phyloP scores from a whole-genome alignment of 2,888 invertebrate genomes.

The Scaptodrosophila latifasciaeformis region DNA sequence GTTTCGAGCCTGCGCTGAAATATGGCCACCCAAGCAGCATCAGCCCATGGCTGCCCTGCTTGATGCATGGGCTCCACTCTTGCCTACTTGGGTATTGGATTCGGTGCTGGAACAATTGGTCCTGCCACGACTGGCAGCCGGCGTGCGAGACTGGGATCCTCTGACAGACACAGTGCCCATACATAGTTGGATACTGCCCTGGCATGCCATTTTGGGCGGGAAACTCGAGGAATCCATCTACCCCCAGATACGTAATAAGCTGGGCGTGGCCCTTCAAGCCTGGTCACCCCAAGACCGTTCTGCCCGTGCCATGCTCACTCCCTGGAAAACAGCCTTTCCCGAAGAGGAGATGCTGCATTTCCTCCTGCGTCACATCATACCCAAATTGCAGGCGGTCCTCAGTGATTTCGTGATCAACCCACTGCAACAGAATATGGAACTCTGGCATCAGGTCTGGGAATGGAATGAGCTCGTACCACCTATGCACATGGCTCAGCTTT shows the following conservation, averaged over 20 bases:
- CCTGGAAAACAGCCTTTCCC: constrained; percentile 89
- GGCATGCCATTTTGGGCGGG: constrained; percentile 89
- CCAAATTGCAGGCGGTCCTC: constrained; percentile 87
- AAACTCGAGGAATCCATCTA: constrained; percentile 80
- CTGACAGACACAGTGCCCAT: constrained; percentile 95
- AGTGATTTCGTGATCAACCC: constrained; percentile 83
- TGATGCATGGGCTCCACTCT: constrained; percentile 85
- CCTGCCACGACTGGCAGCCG: constrained; percentile 83
- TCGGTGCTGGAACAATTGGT: constrained; percentile 89
- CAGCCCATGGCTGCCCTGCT: constrained; percentile 86
- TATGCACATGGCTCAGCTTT: constrained; percentile 84
- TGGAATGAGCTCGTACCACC: constrained; percentile 92
- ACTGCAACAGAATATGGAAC: constrained; percentile 85
- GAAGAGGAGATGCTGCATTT: constrained; percentile 87
- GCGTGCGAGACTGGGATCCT: constrained; percentile 96
- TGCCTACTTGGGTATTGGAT: constrained; percentile 89
- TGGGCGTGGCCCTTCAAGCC: constrained; percentile 89
- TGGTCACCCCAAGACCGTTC: constrained; percentile 98
- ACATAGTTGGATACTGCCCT: constrained; percentile 97
- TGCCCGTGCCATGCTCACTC: constrained; percentile 91
- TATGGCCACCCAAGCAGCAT: constrained; percentile 90
- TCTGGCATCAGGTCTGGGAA: constrained; percentile 95
- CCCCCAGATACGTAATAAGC: constrained; percentile 92
- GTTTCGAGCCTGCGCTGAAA: constrained; percentile 79
- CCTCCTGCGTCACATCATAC: constrained; percentile 89